phyloP scores from a whole-genome alignment of 2,888 invertebrate species.

The Eupeodes latifasciatus region DNA sequence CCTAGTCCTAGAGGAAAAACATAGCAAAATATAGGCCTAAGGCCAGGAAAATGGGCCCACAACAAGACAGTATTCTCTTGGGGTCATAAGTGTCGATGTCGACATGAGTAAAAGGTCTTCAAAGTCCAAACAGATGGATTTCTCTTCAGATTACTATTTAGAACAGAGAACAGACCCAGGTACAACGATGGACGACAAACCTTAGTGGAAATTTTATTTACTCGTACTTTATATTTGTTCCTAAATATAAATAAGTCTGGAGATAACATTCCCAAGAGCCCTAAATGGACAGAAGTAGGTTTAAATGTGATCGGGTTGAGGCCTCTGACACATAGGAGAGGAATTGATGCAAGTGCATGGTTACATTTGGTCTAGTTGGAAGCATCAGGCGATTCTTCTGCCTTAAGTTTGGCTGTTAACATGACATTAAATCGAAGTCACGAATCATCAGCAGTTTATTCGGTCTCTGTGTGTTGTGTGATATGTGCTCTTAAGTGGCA shows the following conservation, averaged over 20 bases:
- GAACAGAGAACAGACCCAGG: slow-evolving; percentile 28
- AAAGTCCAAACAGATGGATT: slow-evolving; percentile 57
- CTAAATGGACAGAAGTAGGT: slow-evolving; percentile 60
- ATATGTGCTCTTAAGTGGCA: slow-evolving; percentile 47
- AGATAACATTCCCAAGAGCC: slow-evolving; percentile 20
- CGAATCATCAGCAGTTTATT: slow-evolving; percentile 65
- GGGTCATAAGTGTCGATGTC: slow-evolving; percentile 50
- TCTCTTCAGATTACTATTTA: slow-evolving; percentile 53
- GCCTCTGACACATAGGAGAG: background rate
- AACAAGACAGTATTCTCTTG: slow-evolving; percentile 61
- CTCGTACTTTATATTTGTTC: slow-evolving; percentile 22
- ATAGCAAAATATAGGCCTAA: slow-evolving; percentile 54
- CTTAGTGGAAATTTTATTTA: slow-evolving; percentile 18
- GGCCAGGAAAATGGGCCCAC: slow-evolving; percentile 54
- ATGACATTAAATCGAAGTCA: slow-evolving; percentile 71
- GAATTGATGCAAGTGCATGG: background rate
- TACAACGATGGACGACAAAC: background rate
- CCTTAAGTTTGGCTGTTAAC: slow-evolving; percentile 56
- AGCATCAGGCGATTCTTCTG: slow-evolving; percentile 14
- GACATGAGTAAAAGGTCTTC: slow-evolving; percentile 53
- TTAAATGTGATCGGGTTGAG: slow-evolving; percentile 39
- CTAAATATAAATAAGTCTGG: background rate
- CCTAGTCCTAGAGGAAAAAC: slow-evolving; percentile 50
- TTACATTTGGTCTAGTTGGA: background rate
- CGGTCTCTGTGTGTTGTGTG: slow-evolving; percentile 6